Percentiles rank a stretch among this genome's conserved stretches.
Evolutionary conservation across 2,888 invertebrate species (phyloP).

Genomic region (Cryptocephalus primarius): DNA sequence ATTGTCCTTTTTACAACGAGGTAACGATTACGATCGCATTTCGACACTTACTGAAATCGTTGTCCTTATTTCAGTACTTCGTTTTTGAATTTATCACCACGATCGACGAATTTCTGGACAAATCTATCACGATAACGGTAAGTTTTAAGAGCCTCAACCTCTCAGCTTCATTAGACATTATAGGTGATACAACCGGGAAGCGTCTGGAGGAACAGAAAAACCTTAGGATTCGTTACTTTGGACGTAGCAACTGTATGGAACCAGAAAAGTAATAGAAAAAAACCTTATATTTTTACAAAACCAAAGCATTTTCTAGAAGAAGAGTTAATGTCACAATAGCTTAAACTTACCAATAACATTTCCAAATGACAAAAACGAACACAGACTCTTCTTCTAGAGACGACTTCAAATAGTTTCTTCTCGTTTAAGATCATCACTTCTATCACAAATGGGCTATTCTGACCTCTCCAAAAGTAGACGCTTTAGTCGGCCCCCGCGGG

Average conservation of each 20-base stretch:
- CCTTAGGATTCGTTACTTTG: slow-evolving; percentile 50
- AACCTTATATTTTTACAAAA: too few species aligned
- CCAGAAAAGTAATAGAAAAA: slow-evolving; percentile 45
- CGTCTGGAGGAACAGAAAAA: slow-evolving; percentile 37
- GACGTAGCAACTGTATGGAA: slow-evolving; percentile 62
- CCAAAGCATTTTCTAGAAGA: too few species aligned
- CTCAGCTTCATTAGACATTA: not conserved
- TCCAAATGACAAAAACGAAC: too few species aligned
- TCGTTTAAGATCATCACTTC: slow-evolving; percentile 58
- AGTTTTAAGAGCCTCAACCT: slow-evolving; percentile 6
- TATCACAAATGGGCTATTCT: slow-evolving; percentile 81
- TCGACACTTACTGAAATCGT: not conserved
- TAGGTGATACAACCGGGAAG: slow-evolving; percentile 30
- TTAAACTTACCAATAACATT: too few species aligned
- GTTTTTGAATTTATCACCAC: slow-evolving; percentile 46
- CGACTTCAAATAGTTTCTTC: not conserved
- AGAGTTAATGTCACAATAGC: too few species aligned
- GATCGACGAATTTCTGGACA: slow-evolving; percentile 45
- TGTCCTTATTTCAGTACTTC: not conserved
- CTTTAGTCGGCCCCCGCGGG: slow-evolving; percentile 49
- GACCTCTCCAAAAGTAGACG: slow-evolving; percentile 45
- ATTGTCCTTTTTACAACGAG: slow-evolving; percentile 59
- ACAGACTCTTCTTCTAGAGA: too few species aligned
- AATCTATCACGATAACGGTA: slow-evolving; percentile 50
- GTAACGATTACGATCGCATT: slow-evolving; percentile 38